Conservation (phyloP, 2,888 invertebrate species). For the Sesia bembeciformis region DNA sequence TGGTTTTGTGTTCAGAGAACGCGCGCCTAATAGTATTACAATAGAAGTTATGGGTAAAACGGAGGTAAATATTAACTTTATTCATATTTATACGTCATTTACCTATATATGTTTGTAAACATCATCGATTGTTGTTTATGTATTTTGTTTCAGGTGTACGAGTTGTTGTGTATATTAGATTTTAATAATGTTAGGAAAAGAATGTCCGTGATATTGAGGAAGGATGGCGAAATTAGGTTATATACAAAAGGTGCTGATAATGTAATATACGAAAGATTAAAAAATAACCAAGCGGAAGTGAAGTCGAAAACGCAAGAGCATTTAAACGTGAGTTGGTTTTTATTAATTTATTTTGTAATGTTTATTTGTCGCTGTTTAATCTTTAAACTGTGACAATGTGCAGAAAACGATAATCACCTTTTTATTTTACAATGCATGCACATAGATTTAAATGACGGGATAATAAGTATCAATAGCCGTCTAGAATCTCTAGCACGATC, state of each 20-base stretch:
- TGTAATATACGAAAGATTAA: constrained; percentile 95
- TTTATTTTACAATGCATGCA: no score
- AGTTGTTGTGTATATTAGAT: constrained; percentile 97
- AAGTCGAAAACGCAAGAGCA: constrained; percentile 92
- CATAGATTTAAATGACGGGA: no score
- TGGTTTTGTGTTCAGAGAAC: constrained; percentile 97
- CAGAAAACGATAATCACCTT: no score
- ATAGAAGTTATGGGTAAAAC: constrained; percentile 89
- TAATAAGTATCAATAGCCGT: no score
- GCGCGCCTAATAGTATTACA: constrained; percentile 93
- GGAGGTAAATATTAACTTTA: constrained; percentile 66
- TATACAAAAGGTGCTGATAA: constrained; percentile 99
- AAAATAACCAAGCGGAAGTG: constrained; percentile 82
- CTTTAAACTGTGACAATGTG: background rate
- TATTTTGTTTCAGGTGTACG: constrained; percentile 82
- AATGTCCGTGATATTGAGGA: constrained; percentile 96
- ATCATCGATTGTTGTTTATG: background rate
- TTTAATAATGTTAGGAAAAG: constrained; percentile 99
- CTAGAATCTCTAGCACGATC: no score
- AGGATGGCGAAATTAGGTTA: constrained; percentile 87
- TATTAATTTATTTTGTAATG: background rate
- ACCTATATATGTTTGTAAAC: background rate
- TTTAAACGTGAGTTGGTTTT: constrained; percentile 83
- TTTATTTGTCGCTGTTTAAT: background rate
- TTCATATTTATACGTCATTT: background rate